Conservation (phyloP, 2,113 vertebrate genomes). For the Dicrurus megarhynchus region DNA sequence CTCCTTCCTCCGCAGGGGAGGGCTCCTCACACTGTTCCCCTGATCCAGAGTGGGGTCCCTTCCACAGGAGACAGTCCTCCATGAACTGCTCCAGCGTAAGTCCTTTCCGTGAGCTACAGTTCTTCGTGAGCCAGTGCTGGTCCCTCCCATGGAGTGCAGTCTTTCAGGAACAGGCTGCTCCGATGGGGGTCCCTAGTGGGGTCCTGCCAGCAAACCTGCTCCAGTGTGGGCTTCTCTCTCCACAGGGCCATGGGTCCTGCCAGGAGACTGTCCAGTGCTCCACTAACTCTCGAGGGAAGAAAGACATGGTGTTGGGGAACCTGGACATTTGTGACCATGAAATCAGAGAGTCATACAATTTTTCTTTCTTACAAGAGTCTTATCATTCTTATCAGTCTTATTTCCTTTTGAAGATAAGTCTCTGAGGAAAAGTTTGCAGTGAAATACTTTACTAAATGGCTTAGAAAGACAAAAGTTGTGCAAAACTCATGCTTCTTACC, state of each 20-base stretch:
- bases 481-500: neutral
- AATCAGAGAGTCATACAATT: neutral
- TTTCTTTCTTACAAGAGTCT: neutral
- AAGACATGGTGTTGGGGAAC: neutral
- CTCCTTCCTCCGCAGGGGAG: neutral
- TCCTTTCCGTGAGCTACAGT: neutral
- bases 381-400: neutral
- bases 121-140: neutral
- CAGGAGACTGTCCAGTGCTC: neutral
- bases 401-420: neutral
- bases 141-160: neutral
- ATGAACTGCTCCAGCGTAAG: rapidly evolving
- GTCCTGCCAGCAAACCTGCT: neutral
- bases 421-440: neutral
- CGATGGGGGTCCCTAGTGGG: neutral
- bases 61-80: neutral
- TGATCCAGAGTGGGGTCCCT: neutral
- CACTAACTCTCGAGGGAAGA: neutral
- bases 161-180: too few species aligned
- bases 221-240: neutral
- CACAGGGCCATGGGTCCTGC: neutral
- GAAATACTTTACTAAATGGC: neutral
- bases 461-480: neutral
- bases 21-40: neutral
- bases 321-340: neutral